Conservation (phyloP, 2,113 vertebrate genomes). For the Gnathonemus longibarbis region DNA sequence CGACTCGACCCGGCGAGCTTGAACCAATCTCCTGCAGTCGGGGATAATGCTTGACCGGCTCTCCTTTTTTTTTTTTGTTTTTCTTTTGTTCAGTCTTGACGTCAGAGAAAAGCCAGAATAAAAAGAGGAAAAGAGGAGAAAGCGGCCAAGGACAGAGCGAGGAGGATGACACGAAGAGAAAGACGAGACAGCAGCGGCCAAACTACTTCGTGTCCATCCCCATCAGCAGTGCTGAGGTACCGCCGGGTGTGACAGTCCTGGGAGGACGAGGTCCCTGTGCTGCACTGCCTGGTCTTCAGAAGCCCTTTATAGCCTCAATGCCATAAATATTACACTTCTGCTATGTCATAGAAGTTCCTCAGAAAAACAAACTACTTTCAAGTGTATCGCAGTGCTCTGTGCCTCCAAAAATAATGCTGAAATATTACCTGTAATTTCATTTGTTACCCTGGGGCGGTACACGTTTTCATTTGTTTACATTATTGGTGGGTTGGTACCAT, state of each 20-base stretch:
- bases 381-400: not conserved
- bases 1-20: not conserved
- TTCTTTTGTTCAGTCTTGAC: slow-evolving; percentile 50
- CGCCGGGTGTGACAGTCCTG: not conserved
- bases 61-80: slow-evolving; percentile 6
- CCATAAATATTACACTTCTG: not conserved
- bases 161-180: slow-evolving; percentile 63
- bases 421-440: not conserved
- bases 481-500: not conserved
- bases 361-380: not conserved
- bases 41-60: not conserved
- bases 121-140: slow-evolving; percentile 66
- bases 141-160: slow-evolving; percentile 52
- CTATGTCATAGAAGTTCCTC: not conserved
- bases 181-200: slow-evolving; percentile 58
- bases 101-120: slow-evolving; percentile 51
- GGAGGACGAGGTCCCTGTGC: not conserved
- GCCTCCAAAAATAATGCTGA: not conserved
- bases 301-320: not conserved
- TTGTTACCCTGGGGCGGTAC: not conserved
- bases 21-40: not conserved
- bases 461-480: not conserved
- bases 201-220: slow-evolving; percentile 95
- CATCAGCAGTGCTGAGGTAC: slow-evolving; percentile 72
- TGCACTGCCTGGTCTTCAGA: not conserved